Base-by-base conservation (phyloP, 1,140 invertebrate species). In the Eubasilissa regina region DNA sequence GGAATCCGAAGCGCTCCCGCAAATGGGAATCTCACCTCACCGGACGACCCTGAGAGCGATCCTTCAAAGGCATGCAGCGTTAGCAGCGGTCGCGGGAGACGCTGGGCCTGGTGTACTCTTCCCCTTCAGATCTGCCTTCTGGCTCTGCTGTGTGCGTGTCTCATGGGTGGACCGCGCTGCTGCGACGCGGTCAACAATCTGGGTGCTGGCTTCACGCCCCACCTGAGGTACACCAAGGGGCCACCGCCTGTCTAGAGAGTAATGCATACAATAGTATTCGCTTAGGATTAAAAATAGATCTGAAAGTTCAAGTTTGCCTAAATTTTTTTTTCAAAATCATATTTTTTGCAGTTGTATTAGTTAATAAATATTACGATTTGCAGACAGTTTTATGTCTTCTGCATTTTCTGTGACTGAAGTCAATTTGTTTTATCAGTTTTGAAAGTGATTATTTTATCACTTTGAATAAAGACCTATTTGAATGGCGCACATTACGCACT, bases 161-260 rank as follows among this genome's bases (percentile, higher is more conserved):
- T 96, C 12, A 90, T 97, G 80, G 95, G 97, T 84, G 93, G 94
- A 10, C 92, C 92, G 4, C 91, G 94, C 48, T 97, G 96, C 86
- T 97, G 96, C 86, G 95, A 97, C 85, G 92, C 93, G 12, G 90
- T 96, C 75, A 96, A 97, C 88, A 96, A 94, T 72, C 91, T 97
- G 79, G 93, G 93, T 35, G 90, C 95, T 83, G 96, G 94, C 0
- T 89, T 97, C 19, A 94, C 94, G 4, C 96, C 96, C 1, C 95
- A 97, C 84, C 87, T 97, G 76, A 92, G 94, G 62, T 97, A 97
- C 83, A 92, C 96, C 8, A 92, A 93, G 58, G 96, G 96, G 80
- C 95, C 95, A 17, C 96, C 96, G 45, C 96, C 96, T 0, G 92
- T 95, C 75, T 96, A 91, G 95, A 85, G n/a, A 53, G 17, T 47